A percentile compares a stretch with the other conserved stretches of the same genome.
phyloP scores from a whole-genome alignment of 2,888 invertebrate genomes.

The Chrysolina oricalcia region DNA sequence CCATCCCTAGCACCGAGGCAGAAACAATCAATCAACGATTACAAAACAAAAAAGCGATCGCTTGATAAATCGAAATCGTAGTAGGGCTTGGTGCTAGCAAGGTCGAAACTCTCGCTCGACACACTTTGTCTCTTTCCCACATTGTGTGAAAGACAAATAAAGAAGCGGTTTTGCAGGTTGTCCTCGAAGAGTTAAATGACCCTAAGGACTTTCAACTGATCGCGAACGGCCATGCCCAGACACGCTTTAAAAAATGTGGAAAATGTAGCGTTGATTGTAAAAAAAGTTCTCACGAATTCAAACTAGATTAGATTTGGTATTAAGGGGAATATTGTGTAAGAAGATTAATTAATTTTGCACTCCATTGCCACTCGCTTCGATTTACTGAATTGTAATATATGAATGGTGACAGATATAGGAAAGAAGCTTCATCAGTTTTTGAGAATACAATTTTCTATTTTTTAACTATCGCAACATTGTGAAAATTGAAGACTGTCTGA shows the following conservation, averaged over 20 bases:
- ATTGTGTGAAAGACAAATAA: constrained; percentile 35
- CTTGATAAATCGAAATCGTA: constrained; percentile 36
- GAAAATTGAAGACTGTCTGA: too few relatives aligned
- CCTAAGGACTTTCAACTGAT: constrained; percentile 44
- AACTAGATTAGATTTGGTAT: background rate
- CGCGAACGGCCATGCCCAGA: constrained; percentile 40
- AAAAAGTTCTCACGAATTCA: constrained; percentile 6
- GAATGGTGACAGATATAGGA: too few relatives aligned
- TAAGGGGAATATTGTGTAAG: background rate
- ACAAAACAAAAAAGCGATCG: constrained; percentile 26
- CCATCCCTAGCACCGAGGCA: constrained; percentile 1
- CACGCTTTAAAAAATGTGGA: constrained; percentile 41
- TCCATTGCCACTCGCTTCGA: background rate
- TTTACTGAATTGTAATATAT: too few relatives aligned
- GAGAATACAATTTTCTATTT: too few relatives aligned
- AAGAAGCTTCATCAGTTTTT: too few relatives aligned
- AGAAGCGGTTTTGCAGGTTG: constrained; percentile 46
- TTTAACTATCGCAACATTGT: too few relatives aligned
- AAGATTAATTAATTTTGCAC: background rate
- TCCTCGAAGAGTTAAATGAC: constrained; percentile 52
- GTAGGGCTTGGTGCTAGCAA: constrained; percentile 42
- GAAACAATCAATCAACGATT: constrained; percentile 32
- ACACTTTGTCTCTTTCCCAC: constrained; percentile 36
- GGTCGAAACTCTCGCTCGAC: constrained; percentile 44
- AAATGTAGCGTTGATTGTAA: constrained; percentile 38